Evolutionary conservation across 2,797 vertebrate species (phyloP).

Genomic region (Epinephelus malabaricus): DNA sequence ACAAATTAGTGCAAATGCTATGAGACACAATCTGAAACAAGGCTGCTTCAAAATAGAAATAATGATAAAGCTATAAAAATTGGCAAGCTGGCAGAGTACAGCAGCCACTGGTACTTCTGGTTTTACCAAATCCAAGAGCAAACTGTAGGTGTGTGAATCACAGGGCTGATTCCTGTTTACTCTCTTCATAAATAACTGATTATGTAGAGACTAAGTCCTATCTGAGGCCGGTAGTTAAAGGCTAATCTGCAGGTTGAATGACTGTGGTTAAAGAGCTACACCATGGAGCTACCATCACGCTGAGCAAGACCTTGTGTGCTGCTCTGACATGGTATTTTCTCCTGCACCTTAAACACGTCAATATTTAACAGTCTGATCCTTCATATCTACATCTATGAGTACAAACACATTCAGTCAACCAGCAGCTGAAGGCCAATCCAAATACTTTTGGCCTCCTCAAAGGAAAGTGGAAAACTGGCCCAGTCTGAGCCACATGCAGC

Average conservation of each 20-base stretch:
- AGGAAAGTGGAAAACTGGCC: constrained; percentile 51
- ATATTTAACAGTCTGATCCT: constrained; percentile 37
- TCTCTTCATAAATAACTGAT: constrained; percentile 72
- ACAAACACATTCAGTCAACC: constrained; percentile 19
- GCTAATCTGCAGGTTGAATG: constrained; percentile 65
- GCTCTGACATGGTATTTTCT: constrained; percentile 15
- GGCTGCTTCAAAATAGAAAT: neutral
- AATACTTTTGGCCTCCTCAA: constrained; percentile 40
- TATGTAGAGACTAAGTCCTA: constrained; percentile 37
- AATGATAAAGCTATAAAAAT: neutral
- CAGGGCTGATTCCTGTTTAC: constrained; percentile 72
- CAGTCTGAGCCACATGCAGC: constrained; percentile 30
- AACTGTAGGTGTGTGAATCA: constrained; percentile 47
- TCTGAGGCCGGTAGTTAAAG: constrained; percentile 70
- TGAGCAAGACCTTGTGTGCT: neutral
- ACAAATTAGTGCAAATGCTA: neutral
- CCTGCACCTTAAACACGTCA: constrained; percentile 14
- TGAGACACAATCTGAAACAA: neutral
- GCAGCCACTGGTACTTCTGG: neutral
- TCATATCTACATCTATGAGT: constrained; percentile 15
- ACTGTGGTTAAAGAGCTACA: constrained; percentile 64
- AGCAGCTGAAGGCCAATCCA: constrained; percentile 3
- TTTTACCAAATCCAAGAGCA: constrained; percentile 26
- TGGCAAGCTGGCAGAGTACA: neutral
- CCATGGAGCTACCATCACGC: neutral